Evolutionary conservation across 2,113 vertebrate genomes (phyloP), one percentile per base, ranked within the genome.

Genomic region (Stomatorhinus ivindoensis): DNA sequence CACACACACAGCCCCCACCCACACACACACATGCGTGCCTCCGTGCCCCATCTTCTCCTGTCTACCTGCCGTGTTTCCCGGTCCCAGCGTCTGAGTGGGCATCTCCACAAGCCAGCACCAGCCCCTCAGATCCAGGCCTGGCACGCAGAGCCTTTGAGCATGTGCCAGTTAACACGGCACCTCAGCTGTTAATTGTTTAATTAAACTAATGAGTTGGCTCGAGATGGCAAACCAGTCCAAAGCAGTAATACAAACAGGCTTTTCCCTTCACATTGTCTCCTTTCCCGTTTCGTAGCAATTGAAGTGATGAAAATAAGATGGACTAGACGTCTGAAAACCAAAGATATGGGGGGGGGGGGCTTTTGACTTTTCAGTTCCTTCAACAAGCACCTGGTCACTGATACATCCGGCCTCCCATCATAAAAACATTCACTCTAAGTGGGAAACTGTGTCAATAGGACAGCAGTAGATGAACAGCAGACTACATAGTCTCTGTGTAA

Each of bases 201-300:
- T 93, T 93, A 91, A 93, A 93, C 91, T 91, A 94, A 94, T 92
- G 90, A 93, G 90, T 91, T 94, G 92, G 92, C 92, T 73, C 24
- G 11, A 61, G 69, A 93, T 91, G 3, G 4, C 31, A 89, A 80
- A 9, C 87, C 89, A 80, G 39, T 90, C 91, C 92, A 91, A 90
- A 53, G 51, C 90, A 90, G 88, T 50, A 55, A 61, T 82, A 44
- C 76, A 82, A 39, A 82, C 76, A 82, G 76, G 17, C 39, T 84
- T 47, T 24, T 46, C 44, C 82, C 21, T n/a, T 47, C 21, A 44
- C 82, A 84, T 24, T 21, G 19, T 84, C 21, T 44, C 42, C 82
- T n/a, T 46, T 84, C 39, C 21, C 46, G 4, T 24, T 44, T 24
- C 7, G 1, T 19, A 47, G 44, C 21, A 21, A 21, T 4, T n/a